Evolutionary conservation across 2,113 vertebrate species (phyloP).

Genomic region (Catagonus wagneri): DNA sequence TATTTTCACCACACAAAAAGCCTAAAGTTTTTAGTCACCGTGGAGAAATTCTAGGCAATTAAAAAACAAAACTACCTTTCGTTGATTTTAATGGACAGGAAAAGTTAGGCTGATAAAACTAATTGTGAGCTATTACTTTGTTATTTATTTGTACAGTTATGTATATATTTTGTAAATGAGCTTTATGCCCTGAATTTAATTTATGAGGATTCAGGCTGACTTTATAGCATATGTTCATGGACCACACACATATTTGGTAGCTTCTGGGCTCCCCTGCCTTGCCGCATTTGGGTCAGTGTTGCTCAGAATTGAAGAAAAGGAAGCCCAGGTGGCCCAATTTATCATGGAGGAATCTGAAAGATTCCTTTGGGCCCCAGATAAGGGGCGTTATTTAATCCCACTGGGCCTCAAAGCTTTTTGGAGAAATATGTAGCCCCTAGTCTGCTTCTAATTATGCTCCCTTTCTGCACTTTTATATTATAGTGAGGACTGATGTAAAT

Average conservation of each 20-base stretch:
- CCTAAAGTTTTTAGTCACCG: not conserved
- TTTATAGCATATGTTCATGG: not conserved
- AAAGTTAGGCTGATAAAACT: not conserved
- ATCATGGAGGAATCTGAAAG: not conserved
- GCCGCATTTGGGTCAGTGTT: not conserved
- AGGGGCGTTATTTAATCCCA: not conserved
- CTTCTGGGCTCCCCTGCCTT: not conserved
- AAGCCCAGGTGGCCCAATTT: not conserved
- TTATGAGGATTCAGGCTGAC: not conserved
- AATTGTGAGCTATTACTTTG: not conserved
- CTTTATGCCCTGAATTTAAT: constrained; percentile 13
- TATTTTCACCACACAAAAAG: not conserved
- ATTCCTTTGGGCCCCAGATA: not conserved
- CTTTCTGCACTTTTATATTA: not conserved
- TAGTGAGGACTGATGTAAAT: not conserved
- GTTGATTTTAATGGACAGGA: not conserved
- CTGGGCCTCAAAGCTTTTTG: not conserved
- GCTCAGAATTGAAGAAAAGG: not conserved
- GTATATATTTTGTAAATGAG: not conserved
- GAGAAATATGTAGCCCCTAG: not conserved
- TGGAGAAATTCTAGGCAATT: constrained; percentile 34
- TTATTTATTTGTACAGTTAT: not conserved
- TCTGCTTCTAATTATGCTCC: not conserved
- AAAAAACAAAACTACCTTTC: not conserved
- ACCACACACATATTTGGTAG: not conserved